Conservation (phyloP, 23 tunicate species). For the Ascidia mentula region DNA sequence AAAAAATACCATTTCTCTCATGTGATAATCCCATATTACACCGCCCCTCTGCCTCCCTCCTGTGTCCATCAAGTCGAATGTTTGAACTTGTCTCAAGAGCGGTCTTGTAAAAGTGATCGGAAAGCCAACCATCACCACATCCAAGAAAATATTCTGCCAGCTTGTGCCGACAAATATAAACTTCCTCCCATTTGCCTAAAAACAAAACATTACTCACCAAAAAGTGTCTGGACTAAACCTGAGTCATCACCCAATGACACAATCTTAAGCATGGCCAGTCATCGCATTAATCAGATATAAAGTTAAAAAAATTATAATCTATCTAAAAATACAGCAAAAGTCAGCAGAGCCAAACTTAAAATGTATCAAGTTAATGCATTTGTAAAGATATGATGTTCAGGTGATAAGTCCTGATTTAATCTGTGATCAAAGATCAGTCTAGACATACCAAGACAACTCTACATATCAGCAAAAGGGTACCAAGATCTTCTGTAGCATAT, state of each 20-base stretch:
- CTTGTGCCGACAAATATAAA: constrained; percentile 53
- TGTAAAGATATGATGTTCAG: too few species aligned
- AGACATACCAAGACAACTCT: too few species aligned
- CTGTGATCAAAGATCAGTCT: too few species aligned
- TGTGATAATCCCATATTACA: constrained; percentile 74
- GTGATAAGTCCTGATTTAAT: too few species aligned
- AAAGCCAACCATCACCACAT: constrained; percentile 55
- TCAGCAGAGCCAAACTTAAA: too few species aligned
- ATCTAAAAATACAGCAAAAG: too few species aligned
- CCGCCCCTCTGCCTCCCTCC: constrained; percentile 83
- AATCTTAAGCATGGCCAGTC: not conserved
- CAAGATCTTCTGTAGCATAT: too few species aligned
- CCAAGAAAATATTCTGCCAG: constrained; percentile 75
- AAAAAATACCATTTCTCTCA: constrained; percentile 70
- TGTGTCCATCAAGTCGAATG: constrained; percentile 81
- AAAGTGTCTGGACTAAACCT: not conserved
- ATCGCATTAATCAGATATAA: not conserved
- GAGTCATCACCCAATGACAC: not conserved
- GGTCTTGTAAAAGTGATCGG: constrained; percentile 80
- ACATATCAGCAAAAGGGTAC: too few species aligned
- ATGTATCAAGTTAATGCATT: too few species aligned
- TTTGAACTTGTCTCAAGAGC: constrained; percentile 74
- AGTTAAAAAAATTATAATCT: too few species aligned
- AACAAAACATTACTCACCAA: not conserved
- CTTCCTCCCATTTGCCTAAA: constrained; percentile 90